Conservation (phyloP, 64 coral and sea anemone genomes). For the Catalaphyllia jardinei region DNA sequence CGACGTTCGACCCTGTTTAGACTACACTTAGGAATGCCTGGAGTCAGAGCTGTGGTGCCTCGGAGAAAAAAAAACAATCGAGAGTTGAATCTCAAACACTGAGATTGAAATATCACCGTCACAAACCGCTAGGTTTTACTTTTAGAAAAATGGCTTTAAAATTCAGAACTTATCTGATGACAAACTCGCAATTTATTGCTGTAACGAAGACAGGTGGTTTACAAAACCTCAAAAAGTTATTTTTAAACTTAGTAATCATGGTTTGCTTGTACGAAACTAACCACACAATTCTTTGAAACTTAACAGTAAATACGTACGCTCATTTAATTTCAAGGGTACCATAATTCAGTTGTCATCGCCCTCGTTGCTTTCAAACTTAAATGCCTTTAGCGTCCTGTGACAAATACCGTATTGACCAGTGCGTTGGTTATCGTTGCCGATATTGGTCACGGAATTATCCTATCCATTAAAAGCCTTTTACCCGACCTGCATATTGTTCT, state of each 20-base stretch:
- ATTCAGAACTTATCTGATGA: neutral
- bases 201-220: neutral
- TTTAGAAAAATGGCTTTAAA: neutral
- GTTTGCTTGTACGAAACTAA: neutral
- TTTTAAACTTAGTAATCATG: neutral
- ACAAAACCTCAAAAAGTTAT: neutral
- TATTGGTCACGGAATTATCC: neutral
- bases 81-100: too few species aligned
- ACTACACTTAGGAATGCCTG: neutral
- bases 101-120: too few species aligned
- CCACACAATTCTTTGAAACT: neutral
- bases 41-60: neutral
- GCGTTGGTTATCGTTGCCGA: neutral
- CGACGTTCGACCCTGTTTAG: neutral
- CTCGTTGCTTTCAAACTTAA: neutral
- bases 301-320: too few species aligned
- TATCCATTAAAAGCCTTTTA: too few species aligned
- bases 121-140: neutral
- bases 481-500: neutral
- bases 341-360: neutral
- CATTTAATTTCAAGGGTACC: neutral
- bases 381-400: neutral
- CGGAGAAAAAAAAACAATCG: too few species aligned
- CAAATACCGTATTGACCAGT: slow-evolving; percentile 21
- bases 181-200: neutral